Base-by-base conservation (phyloP, 2,113 vertebrate species). In the Alethe diademata region DNA sequence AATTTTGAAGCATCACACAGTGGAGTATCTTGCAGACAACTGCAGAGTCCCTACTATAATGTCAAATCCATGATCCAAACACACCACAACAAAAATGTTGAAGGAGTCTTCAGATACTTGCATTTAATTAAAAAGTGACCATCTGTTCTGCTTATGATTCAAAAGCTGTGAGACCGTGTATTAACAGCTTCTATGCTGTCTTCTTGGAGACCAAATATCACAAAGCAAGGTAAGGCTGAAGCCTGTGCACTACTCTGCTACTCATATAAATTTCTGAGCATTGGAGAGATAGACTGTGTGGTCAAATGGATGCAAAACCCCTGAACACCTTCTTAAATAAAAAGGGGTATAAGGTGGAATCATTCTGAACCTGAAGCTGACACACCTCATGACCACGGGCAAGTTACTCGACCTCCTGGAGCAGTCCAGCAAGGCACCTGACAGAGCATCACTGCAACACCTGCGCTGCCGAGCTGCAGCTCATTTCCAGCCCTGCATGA, bases 151-250 rank as follows among this genome's bases (percentile, higher is more conserved):
- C 6, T 78, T 47, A 35, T 1, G 19, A 89, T 51, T 62, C 62
- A 71, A 76, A 40, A 91, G 31, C 19, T 70, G 50, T 54, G 47
- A 38, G 40, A 36, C 1, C 26, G 51, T 85, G 48, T 13, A 48
- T n/a, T 54, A 64, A 66, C 24, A 91, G 61, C 28, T 75, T 89
- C 75, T 51, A 71, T 43, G 5, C 7, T 29, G 19, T 57, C 29
- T 76, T 82, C 38, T 6, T 61, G 11, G 26, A 85, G 19, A 43
- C 4, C 35, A 51, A 61, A 4, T n/a, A 72, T 4, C 53, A 61
- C 31, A 53, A 66, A 15, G 57, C 0, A 0, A 0, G 2, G 40
- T 13, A 51, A 1, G 1, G 33, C 23, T 66, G 40, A 69, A 91
- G 58, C 7, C 31, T 22, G 12, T 25, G 38, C 0, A 1, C 11